Evolutionary conservation across 2,888 invertebrate species (phyloP).

Genomic region (Incurvaria masculella): DNA sequence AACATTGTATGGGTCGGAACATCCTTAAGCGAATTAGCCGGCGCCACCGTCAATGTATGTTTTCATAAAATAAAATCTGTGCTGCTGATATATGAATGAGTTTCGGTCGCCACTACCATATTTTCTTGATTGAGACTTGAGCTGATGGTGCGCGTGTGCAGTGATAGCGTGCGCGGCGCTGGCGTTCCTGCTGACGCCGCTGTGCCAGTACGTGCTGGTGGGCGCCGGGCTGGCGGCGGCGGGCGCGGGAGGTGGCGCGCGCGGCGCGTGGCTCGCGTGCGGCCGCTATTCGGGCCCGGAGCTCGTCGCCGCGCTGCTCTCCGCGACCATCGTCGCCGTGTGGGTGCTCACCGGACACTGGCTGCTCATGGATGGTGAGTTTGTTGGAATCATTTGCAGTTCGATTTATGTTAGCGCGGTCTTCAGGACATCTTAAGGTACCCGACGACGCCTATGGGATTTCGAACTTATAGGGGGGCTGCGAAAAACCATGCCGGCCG

Average conservation of each 20-base stretch:
- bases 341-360: constrained; percentile 98
- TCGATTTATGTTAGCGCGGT: too few species aligned
- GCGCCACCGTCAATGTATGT: too few species aligned
- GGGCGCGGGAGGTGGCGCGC: constrained; percentile 69
- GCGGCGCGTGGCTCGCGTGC: constrained; percentile 84
- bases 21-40: too few species aligned
- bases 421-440: too few species aligned
- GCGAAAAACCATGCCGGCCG: too few species aligned
- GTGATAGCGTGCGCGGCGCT: constrained; percentile 96
- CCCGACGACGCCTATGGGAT: too few species aligned
- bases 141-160: constrained; percentile 34
- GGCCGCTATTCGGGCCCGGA: constrained; percentile 95
- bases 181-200: constrained; percentile 92
- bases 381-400: not conserved
- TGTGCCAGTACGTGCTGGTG: constrained; percentile 87
- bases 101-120: too few species aligned
- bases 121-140: too few species aligned
- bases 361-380: constrained; percentile 92
- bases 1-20: too few species aligned
- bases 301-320: constrained; percentile 86
- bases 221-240: constrained; percentile 58
- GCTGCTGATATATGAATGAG: too few species aligned
- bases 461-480: too few species aligned
- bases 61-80: too few species aligned
- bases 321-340: constrained; percentile 91